Base-by-base conservation (phyloP, 2,888 invertebrate species). In the Cheilosia urbana region DNA sequence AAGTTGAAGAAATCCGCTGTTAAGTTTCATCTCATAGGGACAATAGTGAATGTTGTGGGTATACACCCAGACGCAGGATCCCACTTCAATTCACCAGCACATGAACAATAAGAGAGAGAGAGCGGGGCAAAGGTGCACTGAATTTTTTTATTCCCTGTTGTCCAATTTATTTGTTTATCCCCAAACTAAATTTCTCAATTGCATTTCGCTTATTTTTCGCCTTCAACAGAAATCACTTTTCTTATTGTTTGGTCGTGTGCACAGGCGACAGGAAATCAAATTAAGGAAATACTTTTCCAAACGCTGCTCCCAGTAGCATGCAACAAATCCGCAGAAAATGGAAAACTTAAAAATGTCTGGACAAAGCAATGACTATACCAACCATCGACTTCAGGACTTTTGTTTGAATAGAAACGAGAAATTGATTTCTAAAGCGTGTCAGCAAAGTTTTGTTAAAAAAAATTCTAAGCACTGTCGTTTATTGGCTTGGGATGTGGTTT, bases 1-100 rank as follows among this genome's bases (percentile, higher is more conserved):
- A 68, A 68, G 60, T 68, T 76, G 58, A 58, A 60, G 34, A 42
- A 47, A 58, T 65, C n/a, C 27, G 34, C 30, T 34, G 66, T 15
- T 53, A 7, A 9, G 58, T 34, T 63, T 47, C 27, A 4, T 65
- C 2, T 4, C 11, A 27, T 51, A 34, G 40, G 15, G 9, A 19
- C 17, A 40, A 21, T 24, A 71, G 6, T 24, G 37, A 37, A 13
- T 37, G 4, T 37, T 37, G 37, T 37, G 4, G 6, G 7, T 2
- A 1, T 30, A 30, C 37, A 37, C 13, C 37, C 13, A 13, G 13
- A 37, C 3, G 37, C 37, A 37, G 4, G 2, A 37, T 37, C 37
- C 37, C 13, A 4, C 13, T 37, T 13, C 37, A 37, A 37, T 4
- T 13, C 13, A 37, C 4, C 13, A 37, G 13, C 27, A 27, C 27